Percentiles rank a stretch among this genome's conserved stretches.
Conservation (phyloP, 2,888 invertebrate species). For the Tinea pellionella region DNA sequence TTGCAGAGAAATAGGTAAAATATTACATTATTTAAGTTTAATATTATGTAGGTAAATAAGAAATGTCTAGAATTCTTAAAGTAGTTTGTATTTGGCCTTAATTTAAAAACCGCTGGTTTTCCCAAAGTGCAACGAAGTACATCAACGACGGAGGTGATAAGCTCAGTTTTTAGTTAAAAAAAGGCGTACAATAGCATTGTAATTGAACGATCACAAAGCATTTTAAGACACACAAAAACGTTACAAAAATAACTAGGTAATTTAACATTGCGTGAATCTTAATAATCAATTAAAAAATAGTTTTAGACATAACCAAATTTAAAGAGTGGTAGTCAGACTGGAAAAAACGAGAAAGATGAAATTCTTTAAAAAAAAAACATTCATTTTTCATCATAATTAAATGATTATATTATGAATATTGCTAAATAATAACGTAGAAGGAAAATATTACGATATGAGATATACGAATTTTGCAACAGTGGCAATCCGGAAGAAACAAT, state of each 20-base stretch:
- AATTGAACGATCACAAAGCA: neutral
- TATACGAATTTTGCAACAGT: neutral
- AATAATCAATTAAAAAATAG: no score
- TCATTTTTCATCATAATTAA: no score
- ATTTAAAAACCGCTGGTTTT: neutral
- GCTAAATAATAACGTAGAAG: neutral
- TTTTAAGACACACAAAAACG: neutral
- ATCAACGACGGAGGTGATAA: neutral
- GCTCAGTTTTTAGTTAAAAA: neutral
- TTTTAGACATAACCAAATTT: no score
- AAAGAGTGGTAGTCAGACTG: no score
- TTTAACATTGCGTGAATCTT: no score
- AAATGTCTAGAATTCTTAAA: neutral
- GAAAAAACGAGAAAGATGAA: no score
- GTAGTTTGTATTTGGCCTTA: neutral
- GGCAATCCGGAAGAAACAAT: slow-evolving; percentile 2
- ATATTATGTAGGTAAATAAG: neutral
- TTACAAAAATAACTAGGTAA: neutral
- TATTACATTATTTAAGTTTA: neutral
- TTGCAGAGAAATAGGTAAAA: neutral
- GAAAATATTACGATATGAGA: neutral
- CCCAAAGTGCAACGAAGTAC: neutral
- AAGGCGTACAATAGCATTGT: neutral
- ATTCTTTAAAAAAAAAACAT: no score
- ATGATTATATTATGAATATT: neutral